Conservation (phyloP, 1,140 invertebrate species). For the Camponotus floridanus region DNA sequence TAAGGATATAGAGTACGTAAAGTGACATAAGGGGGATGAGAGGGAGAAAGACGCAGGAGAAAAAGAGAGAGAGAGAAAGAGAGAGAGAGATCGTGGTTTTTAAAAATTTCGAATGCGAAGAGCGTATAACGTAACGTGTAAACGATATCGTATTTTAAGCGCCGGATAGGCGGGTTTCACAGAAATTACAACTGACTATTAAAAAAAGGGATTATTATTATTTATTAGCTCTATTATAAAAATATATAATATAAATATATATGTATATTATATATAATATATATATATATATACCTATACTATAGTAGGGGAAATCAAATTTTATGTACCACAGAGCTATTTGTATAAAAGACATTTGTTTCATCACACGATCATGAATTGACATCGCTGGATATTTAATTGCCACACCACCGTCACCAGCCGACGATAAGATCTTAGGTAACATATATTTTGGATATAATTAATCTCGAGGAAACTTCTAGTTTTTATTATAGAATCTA, state of each 20-base stretch:
- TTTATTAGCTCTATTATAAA: slow-evolving; percentile 75
- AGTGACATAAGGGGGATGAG: slow-evolving; percentile 6
- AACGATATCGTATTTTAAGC: slow-evolving; percentile 74
- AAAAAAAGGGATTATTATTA: slow-evolving; percentile 69
- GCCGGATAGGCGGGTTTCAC: slow-evolving; percentile 67
- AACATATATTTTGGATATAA: slow-evolving; percentile 77
- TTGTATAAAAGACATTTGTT: slow-evolving; percentile 77
- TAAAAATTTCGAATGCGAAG: slow-evolving; percentile 65
- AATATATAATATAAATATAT: slow-evolving; percentile 69
- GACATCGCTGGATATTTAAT: slow-evolving; percentile 67
- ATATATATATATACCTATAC: slow-evolving; percentile 67
- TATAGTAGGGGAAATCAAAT: slow-evolving; percentile 76
- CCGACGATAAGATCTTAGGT: slow-evolving; percentile 65
- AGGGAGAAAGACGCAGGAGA: neutral
- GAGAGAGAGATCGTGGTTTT: slow-evolving; percentile 53
- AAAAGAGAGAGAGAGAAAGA: slow-evolving; percentile 16
- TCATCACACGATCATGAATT: slow-evolving; percentile 50
- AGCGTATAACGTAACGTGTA: slow-evolving; percentile 64
- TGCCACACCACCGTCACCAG: slow-evolving; percentile 52
- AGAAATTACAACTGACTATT: slow-evolving; percentile 70
- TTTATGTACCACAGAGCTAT: slow-evolving; percentile 77
- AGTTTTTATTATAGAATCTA: slow-evolving; percentile 69
- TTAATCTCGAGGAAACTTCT: slow-evolving; percentile 60
- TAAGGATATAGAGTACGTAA: slow-evolving; percentile 61
- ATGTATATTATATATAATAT: slow-evolving; percentile 72